These are phyloP conservation scores for Myripristis jacobus DNA, from an alignment of 2,797 vertebrate species.

Conservation along the genomic window DNA sequence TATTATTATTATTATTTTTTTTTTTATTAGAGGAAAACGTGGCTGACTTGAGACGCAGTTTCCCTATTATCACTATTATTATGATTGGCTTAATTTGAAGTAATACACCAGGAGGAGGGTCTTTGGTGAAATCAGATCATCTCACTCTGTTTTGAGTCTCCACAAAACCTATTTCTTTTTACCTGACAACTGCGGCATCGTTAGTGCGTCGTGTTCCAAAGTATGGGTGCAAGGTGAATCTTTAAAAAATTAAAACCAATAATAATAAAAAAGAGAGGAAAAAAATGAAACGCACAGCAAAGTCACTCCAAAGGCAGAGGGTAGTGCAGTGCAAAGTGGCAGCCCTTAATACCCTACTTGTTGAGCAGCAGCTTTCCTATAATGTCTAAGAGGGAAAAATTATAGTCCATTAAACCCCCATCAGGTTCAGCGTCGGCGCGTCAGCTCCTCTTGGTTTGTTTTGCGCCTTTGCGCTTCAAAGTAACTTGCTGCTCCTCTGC, in stretches of 20 bases:
- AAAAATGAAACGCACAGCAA: conserved; percentile 4
- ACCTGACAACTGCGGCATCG: conserved; percentile 71
- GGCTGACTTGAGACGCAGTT: background rate
- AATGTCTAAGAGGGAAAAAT: conserved; percentile 32
- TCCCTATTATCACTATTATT: background rate
- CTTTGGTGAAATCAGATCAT: background rate
- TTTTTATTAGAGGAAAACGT: conserved; percentile 19
- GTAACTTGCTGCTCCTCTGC: conserved; percentile 71
- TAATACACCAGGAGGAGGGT: background rate
- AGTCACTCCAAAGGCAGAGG: conserved; percentile 56
- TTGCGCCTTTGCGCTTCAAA: conserved; percentile 63
- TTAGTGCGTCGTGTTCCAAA: conserved; percentile 66
- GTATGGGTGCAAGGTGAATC: conserved; percentile 66
- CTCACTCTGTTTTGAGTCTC: conserved; percentile 24
- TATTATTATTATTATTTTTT: too few relatives aligned
- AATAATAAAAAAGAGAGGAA: too few relatives aligned
- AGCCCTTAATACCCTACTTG: conserved; percentile 39
- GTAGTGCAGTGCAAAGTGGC: conserved; percentile 54
- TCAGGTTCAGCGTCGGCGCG: conserved; percentile 57
- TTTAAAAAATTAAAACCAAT: too few relatives aligned
- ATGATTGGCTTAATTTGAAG: conserved; percentile 17
- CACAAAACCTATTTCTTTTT: conserved; percentile 44
- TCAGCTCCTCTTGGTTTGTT: conserved; percentile 70
- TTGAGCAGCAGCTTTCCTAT: conserved; percentile 35
- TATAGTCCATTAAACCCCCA: conserved; percentile 61